Conservation (phyloP, 2,797 vertebrate genomes). For the Ataeniobius toweri region DNA sequence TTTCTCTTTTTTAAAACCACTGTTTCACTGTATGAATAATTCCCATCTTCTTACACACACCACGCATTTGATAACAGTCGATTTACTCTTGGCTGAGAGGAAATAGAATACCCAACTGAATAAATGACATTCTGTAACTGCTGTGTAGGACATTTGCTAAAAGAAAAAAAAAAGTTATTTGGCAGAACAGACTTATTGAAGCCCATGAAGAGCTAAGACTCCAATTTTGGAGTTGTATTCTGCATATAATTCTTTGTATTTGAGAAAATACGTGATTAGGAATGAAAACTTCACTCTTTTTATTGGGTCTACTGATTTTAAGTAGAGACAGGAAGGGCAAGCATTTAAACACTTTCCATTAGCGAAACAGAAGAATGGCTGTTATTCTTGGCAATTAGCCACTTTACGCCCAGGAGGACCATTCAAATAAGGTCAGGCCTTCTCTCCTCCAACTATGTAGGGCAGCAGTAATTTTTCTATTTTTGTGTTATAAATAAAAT, state of each 20-base stretch:
- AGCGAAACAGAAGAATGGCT: constrained; percentile 2
- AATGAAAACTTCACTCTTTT: constrained; percentile 15
- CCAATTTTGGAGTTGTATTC: neutral
- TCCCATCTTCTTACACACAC: neutral
- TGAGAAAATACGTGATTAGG: constrained; percentile 6
- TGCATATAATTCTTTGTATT: neutral
- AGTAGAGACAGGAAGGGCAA: neutral
- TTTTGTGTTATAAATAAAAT: constrained; percentile 9
- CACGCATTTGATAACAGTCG: constrained; percentile 14
- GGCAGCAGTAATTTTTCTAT: neutral
- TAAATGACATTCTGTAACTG: constrained; percentile 25
- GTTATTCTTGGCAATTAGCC: constrained; percentile 21
- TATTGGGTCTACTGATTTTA: constrained; percentile 22
- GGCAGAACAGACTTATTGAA: constrained; percentile 3
- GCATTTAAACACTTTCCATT: constrained; percentile 8
- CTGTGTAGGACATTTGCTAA: constrained; percentile 4
- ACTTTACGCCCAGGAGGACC: constrained; percentile 11
- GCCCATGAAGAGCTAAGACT: neutral
- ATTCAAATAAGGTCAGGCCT: constrained; percentile 7
- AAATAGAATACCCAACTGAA: constrained; percentile 24
- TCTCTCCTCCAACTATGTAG: constrained; percentile 7
- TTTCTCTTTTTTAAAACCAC: constrained; percentile 1
- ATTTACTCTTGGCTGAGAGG: constrained; percentile 26
- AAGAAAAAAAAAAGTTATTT: constrained; percentile 16
- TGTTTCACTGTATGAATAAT: neutral